Percentiles rank a stretch among this genome's conserved stretches.
phyloP scores from a whole-genome alignment of 2,113 vertebrate species.

The Macaca nemestrina region DNA sequence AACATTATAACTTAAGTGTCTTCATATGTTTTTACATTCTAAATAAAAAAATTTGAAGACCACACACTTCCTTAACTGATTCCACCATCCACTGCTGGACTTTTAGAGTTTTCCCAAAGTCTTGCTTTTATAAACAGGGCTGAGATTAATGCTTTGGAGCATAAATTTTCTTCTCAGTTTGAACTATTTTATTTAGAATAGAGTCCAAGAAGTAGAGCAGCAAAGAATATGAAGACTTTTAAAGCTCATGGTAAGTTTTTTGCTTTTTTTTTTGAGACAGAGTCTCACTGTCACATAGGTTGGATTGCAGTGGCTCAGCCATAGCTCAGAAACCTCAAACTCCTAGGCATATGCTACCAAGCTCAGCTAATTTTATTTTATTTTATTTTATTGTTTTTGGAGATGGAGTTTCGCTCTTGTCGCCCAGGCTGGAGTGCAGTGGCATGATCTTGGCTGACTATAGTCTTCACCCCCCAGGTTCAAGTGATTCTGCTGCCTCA shows the following conservation, averaged over 20 bases:
- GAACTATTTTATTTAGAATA: neutral
- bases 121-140: neutral
- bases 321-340: no score
- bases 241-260: neutral
- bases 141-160: neutral
- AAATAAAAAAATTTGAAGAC: conserved; percentile 25
- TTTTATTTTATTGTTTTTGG: no score
- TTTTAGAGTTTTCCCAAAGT: neutral
- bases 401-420: no score
- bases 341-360: no score
- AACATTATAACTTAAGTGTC: conserved; percentile 27
- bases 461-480: no score
- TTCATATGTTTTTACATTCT: neutral
- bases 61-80: neutral
- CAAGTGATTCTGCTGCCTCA: no score
- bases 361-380: no score
- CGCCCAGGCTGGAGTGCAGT: no score
- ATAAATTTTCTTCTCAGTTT: conserved; percentile 30
- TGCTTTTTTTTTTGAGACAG: neutral
- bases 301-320: no score
- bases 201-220: conserved; percentile 15
- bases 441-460: no score
- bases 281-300: no score
- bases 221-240: neutral
- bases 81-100: neutral